These are phyloP conservation scores for Sparidentex hasta DNA, from an alignment of 2,797 vertebrate genomes.

Conservation along the genomic window DNA sequence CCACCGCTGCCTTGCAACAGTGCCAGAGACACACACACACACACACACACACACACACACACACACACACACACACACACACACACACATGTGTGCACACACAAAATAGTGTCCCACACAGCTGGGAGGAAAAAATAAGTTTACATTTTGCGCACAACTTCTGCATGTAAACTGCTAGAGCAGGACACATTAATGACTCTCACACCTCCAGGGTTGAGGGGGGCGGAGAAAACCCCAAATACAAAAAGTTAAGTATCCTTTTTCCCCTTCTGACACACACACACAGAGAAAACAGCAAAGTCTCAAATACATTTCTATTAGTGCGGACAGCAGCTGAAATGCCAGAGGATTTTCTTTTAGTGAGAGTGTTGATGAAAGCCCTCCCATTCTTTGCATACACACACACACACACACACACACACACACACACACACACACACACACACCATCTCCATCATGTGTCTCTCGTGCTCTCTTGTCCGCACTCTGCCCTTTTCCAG, in stretches of 20 bases:
- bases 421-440: constrained; percentile 3
- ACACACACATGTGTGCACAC: not conserved
- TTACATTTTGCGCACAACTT: constrained; percentile 16
- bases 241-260: not conserved
- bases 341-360: constrained; percentile 26
- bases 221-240: constrained; percentile 2
- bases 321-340: constrained; percentile 23
- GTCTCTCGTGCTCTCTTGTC: constrained; percentile 16
- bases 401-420: not conserved
- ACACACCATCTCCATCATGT: constrained; percentile 11
- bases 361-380: constrained; percentile 26
- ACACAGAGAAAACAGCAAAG: constrained; percentile 14
- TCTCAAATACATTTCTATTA: constrained; percentile 45
- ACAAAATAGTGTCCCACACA: not conserved
- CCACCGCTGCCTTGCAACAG: constrained; percentile 20
- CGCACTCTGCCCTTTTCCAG: constrained; percentile 20
- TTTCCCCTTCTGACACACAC: not conserved
- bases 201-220: not conserved
- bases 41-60: too few relatives aligned
- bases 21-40: not conserved
- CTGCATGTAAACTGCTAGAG: constrained; percentile 7
- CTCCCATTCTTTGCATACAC: constrained; percentile 20
- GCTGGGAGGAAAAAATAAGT: not conserved
- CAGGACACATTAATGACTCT: constrained; percentile 41
- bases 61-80: too few relatives aligned